A percentile compares a stretch with the other conserved stretches of the same genome.
Conservation (phyloP, 2,888 invertebrate genomes). For the Tipula confusa region DNA sequence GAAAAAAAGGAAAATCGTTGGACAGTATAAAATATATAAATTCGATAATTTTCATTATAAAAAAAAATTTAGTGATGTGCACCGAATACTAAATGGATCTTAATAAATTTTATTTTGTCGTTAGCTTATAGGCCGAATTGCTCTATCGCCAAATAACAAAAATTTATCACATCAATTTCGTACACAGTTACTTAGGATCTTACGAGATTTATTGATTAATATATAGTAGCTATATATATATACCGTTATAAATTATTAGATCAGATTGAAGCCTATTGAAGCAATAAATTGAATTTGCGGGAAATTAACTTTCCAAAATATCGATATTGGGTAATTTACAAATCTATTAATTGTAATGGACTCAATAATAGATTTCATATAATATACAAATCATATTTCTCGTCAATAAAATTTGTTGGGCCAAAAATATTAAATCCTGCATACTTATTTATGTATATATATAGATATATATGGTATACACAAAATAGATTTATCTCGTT, state of each 20-base stretch:
- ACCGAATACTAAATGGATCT: not conserved
- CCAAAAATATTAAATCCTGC: too few species aligned
- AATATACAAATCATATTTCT: not conserved
- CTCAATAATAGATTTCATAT: not conserved
- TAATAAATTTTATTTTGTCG: too few species aligned
- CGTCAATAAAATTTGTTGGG: too few species aligned
- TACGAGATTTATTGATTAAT: not conserved
- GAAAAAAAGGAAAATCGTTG: too few species aligned
- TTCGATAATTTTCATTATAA: not conserved
- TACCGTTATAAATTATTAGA: not conserved
- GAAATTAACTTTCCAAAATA: not conserved
- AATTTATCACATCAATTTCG: slow-evolving; percentile 8
- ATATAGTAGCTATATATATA: too few species aligned
- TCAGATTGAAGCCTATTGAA: not conserved
- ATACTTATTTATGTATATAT: not conserved
- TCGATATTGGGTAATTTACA: not conserved
- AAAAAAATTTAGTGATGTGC: not conserved
- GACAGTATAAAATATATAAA: not conserved
- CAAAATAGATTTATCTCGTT: not conserved
- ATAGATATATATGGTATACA: not conserved
- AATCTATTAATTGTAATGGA: slow-evolving; percentile 6
- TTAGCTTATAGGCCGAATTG: too few species aligned
- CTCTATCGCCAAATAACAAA: not conserved
- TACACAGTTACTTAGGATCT: not conserved
- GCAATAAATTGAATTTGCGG: not conserved